Base-by-base conservation (phyloP, 2,888 invertebrate genomes). In the Trichopoda pennipes region DNA sequence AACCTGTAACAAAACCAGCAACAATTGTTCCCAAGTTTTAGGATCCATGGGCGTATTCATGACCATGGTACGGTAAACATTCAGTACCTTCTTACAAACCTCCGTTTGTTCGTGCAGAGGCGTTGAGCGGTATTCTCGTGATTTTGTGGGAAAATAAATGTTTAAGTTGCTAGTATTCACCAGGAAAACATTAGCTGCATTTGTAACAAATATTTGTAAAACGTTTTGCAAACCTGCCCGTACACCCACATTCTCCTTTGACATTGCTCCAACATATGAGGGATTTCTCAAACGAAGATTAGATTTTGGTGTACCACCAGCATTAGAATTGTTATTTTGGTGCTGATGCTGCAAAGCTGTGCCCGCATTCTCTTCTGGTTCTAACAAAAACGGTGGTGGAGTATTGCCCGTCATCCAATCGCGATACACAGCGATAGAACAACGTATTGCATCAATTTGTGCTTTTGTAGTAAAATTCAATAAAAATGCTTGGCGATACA, bases 41-140 rank as follows among this genome's bases (percentile, higher is more conserved):
- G 95, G 95, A 88, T 98, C 97, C 95, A 99, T 96, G 86, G 95
- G 94, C 1, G 97, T 96, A 89, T 98, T 97, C 98, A 98, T 98
- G 44, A 99, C 98, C 94, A 98, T 97, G 88, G 96, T 97, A 85
- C 98, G 93, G 92, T 98, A 99, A 86, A 98, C 98, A 91, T 98
- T 99, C 77, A 99, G 93, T 81, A 99, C 98, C 85, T 98, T 94
- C 91, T 98, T 98, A 92, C 98, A 98, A 76, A 98, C 95, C 91
- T 99, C 98, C 0, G 98, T 98, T 91, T 98, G 98, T 89, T 98
- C 97, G 88, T 97, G 97, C 44, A 97, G 90, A 77, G 96, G 92
- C 68, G 94, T 93, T n/a, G 93, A 93, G 7, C 93, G 93, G 74
- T 87, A 88, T 85, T 93, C 93, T 4, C 94, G 93, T 78, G 93